Evolutionary conservation across 2,888 invertebrate genomes (phyloP).

Genomic region (Hirudinaria manillensis): DNA sequence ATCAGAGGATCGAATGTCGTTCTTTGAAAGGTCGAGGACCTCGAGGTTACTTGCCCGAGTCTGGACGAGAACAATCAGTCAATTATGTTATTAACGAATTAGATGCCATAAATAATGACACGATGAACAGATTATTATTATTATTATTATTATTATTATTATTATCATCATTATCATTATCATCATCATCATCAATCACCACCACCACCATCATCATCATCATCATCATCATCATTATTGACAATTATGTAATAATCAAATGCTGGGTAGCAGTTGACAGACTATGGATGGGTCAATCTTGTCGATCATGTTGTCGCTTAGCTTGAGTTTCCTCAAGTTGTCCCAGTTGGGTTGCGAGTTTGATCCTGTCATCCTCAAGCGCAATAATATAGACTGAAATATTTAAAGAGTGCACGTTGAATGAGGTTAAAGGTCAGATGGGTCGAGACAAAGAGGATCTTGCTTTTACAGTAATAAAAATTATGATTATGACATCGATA

Average conservation of each 20-base stretch:
- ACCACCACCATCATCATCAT: too few relatives aligned
- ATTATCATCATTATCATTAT: too few relatives aligned
- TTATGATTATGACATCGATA: too few relatives aligned
- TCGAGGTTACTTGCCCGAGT: not conserved
- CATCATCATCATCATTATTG: not conserved
- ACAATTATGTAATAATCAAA: not conserved
- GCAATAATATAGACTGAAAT: not conserved
- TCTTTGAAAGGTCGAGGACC: constrained; percentile 3
- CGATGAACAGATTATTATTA: too few relatives aligned
- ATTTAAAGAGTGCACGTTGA: not conserved
- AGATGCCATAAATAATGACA: not conserved
- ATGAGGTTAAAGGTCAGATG: not conserved
- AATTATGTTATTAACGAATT: too few relatives aligned
- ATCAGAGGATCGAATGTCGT: not conserved
- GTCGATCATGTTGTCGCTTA: not conserved
- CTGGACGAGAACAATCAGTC: not conserved
- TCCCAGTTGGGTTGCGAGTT: not conserved
- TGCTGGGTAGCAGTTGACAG: not conserved
- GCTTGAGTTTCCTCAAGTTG: not conserved
- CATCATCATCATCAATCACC: too few relatives aligned
- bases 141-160: too few relatives aligned
- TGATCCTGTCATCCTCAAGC: constrained; percentile 3
- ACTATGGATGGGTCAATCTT: not conserved
- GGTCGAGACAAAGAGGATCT: not conserved
- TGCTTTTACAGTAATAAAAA: too few relatives aligned